Base-by-base conservation (phyloP, 2,797 vertebrate genomes). In the Octomys mimax region DNA sequence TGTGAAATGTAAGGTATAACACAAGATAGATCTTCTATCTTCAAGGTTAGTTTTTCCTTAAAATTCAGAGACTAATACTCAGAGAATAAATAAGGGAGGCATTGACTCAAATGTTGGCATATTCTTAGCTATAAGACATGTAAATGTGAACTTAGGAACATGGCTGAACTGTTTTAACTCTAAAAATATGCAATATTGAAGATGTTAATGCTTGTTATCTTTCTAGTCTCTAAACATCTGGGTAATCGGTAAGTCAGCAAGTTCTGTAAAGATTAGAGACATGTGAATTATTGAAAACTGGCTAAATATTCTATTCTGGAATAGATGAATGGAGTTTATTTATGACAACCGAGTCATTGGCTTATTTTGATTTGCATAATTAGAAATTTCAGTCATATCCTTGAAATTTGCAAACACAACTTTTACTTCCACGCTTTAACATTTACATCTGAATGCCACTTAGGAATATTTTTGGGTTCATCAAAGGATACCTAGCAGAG, bases 361-460 rank as follows among this genome's bases (percentile, higher is more conserved):
- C 62, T 94, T 93, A 73, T 91, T 90, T 95, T 21, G 91, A 52
- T 83, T 4, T n/a, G 73, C 18, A 70, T 79, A 49, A 73, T 28
- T 75, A 52, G 31, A 86, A 85, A 70, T 31, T 82, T 88, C 24
- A 75, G 24, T 81, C 16, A 6, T 61, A 54, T 61, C 36, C n/a
- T 92, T 87, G 68, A 91, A 57, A 49, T 79, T 21, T 86, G 61
- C 31, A 66, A 52, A 81, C 1, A 49, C 33, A 78, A 70, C 19
- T 28, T 87, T 75, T 54, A 86, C 80, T 95, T 93, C 83, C 64
- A 91, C 85, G 2, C 8, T 31, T 93, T 96, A 91, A n/a, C 6
- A 33, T 66, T 93, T 31, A 75, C 0, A 4, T 62, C 8, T 42
- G 52, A 94, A 19, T 79, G 83, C 11, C 4, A 31, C 26, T 80